A percentile compares a stretch with the other conserved stretches of the same genome.
Conservation (phyloP, 2,113 vertebrate genomes). For the Opisthocomus hoazin region DNA sequence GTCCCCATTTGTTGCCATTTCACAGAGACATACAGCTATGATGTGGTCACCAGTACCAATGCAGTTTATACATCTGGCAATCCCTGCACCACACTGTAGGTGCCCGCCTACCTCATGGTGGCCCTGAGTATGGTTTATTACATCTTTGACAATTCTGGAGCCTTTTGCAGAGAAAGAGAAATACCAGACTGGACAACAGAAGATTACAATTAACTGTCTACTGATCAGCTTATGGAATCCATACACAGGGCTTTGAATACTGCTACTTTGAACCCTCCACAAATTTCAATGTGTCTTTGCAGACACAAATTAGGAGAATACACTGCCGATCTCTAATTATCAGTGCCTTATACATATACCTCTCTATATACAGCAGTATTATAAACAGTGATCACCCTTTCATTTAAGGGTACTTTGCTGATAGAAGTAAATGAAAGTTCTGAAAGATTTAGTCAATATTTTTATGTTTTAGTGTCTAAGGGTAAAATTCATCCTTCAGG, state of each 20-base stretch:
- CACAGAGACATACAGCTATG: not conserved
- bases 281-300: not conserved
- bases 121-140: not conserved
- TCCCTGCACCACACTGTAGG: not conserved
- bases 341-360: not conserved
- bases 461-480: not conserved
- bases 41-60: not conserved
- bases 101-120: not conserved
- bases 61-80: not conserved
- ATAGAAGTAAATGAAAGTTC: not conserved
- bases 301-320: not conserved
- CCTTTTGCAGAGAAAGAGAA: not conserved
- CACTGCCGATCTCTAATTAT: not conserved
- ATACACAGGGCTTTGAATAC: not conserved
- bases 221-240: not conserved
- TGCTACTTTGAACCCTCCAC: not conserved
- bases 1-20: not conserved
- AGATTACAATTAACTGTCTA: not conserved
- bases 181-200: not conserved
- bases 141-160: not conserved
- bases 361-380: not conserved
- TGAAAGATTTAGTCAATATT: not conserved
- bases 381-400: not conserved
- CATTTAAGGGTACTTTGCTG: not conserved
- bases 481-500: not conserved